Conservation (phyloP, 1,140 invertebrate genomes). For the Aricia agestis region DNA sequence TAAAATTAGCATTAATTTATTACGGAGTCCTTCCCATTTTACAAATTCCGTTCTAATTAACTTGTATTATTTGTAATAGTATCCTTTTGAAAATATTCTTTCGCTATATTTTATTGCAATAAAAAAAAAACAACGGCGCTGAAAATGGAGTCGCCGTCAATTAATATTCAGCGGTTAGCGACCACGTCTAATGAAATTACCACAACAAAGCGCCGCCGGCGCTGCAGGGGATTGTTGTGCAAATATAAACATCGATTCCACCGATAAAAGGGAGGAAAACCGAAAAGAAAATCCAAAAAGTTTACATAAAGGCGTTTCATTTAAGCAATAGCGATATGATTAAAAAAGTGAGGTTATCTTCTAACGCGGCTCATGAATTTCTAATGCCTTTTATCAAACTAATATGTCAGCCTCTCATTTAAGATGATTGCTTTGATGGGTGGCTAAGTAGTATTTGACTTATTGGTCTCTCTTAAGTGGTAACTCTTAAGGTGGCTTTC, state of each 20-base stretch:
- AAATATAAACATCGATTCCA: conserved; percentile 66
- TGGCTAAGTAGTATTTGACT: too few relatives aligned
- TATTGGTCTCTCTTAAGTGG: too few relatives aligned
- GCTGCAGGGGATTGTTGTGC: conserved; percentile 54
- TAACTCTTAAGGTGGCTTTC: too few relatives aligned
- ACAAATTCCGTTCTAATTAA: background rate
- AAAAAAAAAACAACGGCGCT: conserved; percentile 32
- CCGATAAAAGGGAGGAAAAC: conserved; percentile 48
- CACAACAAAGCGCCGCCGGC: conserved; percentile 60
- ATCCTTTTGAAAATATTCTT: background rate
- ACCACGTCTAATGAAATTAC: conserved; percentile 64
- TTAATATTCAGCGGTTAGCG: conserved; percentile 60
- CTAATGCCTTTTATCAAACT: background rate
- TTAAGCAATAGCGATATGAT: conserved; percentile 25
- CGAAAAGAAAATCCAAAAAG: conserved; percentile 29
- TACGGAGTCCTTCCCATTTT: background rate
- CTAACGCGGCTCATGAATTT: background rate
- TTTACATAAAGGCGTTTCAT: conserved; percentile 26
- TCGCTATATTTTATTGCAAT: conserved; percentile 16
- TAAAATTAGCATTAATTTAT: conserved; percentile 4
- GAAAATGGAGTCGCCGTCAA: conserved; percentile 35
- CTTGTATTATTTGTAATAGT: background rate
- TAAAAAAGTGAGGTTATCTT: background rate
- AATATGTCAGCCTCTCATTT: too few relatives aligned
- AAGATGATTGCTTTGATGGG: too few relatives aligned